Evolutionary conservation across 2,113 vertebrate genomes (phyloP), one percentile per base, ranked within the genome.

Genomic region (Scopus umbretta): DNA sequence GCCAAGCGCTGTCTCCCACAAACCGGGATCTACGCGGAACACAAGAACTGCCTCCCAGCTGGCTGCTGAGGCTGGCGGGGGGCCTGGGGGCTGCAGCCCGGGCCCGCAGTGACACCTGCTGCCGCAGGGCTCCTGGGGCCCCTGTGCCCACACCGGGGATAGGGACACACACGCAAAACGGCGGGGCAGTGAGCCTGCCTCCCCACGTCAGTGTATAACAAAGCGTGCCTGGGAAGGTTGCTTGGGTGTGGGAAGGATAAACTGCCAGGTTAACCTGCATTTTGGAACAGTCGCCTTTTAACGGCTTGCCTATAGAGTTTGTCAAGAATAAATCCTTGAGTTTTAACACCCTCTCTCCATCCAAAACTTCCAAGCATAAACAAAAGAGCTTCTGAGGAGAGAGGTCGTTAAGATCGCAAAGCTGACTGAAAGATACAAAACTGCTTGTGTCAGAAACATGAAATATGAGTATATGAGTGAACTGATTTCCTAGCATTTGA

Each of bases 1-100:
- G 13, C n/a, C 25, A 2, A 25, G 36, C 27, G 17, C 25, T 1
- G 0, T 3, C 49, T 59, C 15, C 21, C 20, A 7, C 4, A 0
- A 27, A 19, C 16, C 25, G 8, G 40, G 67, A 32, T 3, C 16
- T 1, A 5, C 1, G 18, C 56, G 34, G 20, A 25, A 13, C 43
- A 42, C 43, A 30, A 47, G 49, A 30, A 25, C 26, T 20, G 20
- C 11, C 52, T 19, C 29, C 45, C 2, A 4, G 19, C 7, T 1
- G 6, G 52, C 55, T 32, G 73, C 38, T 8, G 1, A 5, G 22
- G 17, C 26, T 9, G 50, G 50, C 8, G 14, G 8, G 16, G 10
- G 8, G 23, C 6, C 25, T 1, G 19, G 36, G 22, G 23, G 6
- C 22, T 4, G 1, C 65, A 30, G 32, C 9, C 52, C 32, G 25